Conservation (phyloP, 2,888 invertebrate genomes). For the Epinotia demarniana region DNA sequence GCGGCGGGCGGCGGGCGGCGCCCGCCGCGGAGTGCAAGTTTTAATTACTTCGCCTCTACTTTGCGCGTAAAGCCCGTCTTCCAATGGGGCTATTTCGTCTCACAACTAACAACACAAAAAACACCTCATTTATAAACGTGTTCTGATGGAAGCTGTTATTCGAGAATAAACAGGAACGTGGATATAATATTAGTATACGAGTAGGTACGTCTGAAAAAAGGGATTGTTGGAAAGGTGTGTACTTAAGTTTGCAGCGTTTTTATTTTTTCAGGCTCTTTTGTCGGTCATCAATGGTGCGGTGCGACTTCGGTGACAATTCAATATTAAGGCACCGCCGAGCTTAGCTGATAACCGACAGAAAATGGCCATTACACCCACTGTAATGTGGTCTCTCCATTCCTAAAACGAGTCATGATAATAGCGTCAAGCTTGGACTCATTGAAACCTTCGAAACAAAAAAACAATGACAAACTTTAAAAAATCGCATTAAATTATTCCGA, state of each 20-base stretch:
- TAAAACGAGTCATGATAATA: too few species aligned
- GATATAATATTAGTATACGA: neutral
- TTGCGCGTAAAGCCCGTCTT: conserved; percentile 63
- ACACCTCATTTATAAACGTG: conserved; percentile 72
- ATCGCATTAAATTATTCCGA: neutral
- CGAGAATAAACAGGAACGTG: neutral
- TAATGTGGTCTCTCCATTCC: too few species aligned
- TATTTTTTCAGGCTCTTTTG: neutral
- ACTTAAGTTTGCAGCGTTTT: neutral
- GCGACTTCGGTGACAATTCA: too few species aligned
- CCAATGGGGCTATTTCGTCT: conserved; percentile 71
- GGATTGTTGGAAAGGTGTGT: conserved; percentile 9
- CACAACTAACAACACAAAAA: conserved; percentile 75
- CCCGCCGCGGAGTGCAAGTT: conserved; percentile 65
- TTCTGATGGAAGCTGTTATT: conserved; percentile 60
- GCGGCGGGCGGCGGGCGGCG: conserved; percentile 51
- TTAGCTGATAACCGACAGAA: too few species aligned
- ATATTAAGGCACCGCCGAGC: too few species aligned
- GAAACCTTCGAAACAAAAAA: too few species aligned
- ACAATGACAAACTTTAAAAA: too few species aligned
- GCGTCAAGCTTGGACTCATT: too few species aligned
- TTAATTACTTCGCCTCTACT: conserved; percentile 78
- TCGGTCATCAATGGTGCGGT: too few species aligned
- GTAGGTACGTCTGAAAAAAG: neutral
- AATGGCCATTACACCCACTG: too few species aligned